Evolutionary conservation across 2,888 invertebrate genomes (phyloP).

Genomic region (Spialia ferax): DNA sequence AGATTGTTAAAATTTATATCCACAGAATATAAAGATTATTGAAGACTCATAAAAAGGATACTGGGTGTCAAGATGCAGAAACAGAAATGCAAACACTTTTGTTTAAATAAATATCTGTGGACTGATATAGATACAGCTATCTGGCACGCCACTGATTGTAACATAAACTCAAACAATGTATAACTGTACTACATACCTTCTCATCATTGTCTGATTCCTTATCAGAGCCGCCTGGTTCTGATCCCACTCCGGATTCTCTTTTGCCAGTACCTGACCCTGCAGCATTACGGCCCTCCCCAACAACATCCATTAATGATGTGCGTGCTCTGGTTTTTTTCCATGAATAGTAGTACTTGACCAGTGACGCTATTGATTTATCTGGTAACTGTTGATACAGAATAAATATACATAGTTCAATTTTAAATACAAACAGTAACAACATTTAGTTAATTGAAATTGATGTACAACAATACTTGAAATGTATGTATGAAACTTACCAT

Average conservation of each 20-base stretch:
- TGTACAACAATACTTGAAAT: not conserved
- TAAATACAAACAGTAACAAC: not conserved
- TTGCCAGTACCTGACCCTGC: conserved; percentile 88
- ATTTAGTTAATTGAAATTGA: too few relatives aligned
- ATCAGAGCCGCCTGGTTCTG: conserved; percentile 93
- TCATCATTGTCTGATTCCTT: conserved; percentile 96
- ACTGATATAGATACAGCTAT: too few relatives aligned
- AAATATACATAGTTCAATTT: conserved; percentile 13
- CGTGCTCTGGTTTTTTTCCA: conserved; percentile 98
- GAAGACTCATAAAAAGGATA: too few relatives aligned
- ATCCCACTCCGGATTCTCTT: conserved; percentile 91
- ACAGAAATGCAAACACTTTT: too few relatives aligned
- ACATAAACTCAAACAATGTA: conserved; percentile 3
- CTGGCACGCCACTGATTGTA: too few relatives aligned
- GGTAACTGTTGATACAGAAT: conserved; percentile 89
- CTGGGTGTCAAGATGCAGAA: too few relatives aligned
- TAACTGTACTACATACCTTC: conserved; percentile 91
- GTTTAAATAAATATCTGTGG: too few relatives aligned
- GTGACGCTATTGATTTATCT: conserved; percentile 97
- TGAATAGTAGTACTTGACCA: conserved; percentile 99
- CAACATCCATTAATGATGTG: conserved; percentile 96
- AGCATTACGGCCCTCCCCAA: conserved; percentile 92
- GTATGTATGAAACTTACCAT: conserved; percentile 90
- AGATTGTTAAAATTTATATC: too few relatives aligned
- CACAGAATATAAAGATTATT: too few relatives aligned